These are phyloP conservation scores for Cephalotes varians DNA, from an alignment of 2,888 invertebrate genomes.

Conservation along the genomic window DNA sequence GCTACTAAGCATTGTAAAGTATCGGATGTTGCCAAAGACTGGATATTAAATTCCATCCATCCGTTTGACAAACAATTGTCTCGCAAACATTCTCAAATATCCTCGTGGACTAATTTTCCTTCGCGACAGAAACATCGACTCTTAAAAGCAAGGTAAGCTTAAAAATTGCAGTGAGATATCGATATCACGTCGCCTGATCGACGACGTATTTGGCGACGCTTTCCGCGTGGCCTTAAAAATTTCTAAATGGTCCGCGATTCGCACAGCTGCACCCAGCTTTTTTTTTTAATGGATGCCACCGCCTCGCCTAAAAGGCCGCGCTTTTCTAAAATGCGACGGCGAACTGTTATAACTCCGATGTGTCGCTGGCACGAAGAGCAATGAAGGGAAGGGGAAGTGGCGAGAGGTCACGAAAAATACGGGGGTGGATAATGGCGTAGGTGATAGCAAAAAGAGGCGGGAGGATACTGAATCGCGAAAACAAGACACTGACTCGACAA, in stretches of 20 bases:
- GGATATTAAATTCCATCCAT: slow-evolving; percentile 50
- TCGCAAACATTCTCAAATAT: slow-evolving; percentile 29
- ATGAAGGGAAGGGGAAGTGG: slow-evolving; percentile 17
- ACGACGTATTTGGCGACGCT: neutral
- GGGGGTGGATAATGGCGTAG: slow-evolving; percentile 66
- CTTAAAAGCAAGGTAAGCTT: slow-evolving; percentile 24
- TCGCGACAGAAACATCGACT: neutral
- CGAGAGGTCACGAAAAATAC: slow-evolving; percentile 65
- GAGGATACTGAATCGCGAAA: slow-evolving; percentile 55
- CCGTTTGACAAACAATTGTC: slow-evolving; percentile 34
- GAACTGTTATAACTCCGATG: slow-evolving; percentile 64
- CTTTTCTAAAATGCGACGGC: slow-evolving; percentile 68
- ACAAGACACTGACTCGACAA: slow-evolving; percentile 61
- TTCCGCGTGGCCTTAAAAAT: slow-evolving; percentile 54
- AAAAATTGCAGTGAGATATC: slow-evolving; percentile 13
- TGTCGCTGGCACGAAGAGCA: slow-evolving; percentile 56
- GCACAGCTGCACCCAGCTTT: slow-evolving; percentile 40
- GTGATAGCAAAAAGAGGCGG: slow-evolving; percentile 55
- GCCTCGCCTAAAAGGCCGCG: slow-evolving; percentile 67
- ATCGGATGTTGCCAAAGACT: slow-evolving; percentile 27
- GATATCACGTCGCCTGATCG: slow-evolving; percentile 34
- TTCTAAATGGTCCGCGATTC: slow-evolving; percentile 62
- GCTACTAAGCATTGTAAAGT: slow-evolving; percentile 29
- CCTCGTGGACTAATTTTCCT: neutral
- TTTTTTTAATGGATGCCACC: slow-evolving; percentile 67